Base-by-base conservation (phyloP, 2,888 invertebrate genomes). In the Cantharis flavilabris region DNA sequence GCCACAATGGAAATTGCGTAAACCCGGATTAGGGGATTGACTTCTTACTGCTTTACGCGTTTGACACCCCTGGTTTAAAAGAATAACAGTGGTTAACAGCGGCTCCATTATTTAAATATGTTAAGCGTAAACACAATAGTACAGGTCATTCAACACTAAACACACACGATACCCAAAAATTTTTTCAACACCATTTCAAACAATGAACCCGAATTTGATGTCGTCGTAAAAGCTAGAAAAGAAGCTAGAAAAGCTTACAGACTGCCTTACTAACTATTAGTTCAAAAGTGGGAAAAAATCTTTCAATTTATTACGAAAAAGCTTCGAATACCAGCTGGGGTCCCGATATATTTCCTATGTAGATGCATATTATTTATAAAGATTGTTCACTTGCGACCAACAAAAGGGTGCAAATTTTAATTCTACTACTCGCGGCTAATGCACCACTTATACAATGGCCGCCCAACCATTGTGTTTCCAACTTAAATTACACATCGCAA, bases 1-100 rank as follows among this genome's bases (percentile, higher is more conserved):
- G 72, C 33, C 65, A 75, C 75, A 75, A 75, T 71, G 67, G 74
- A 75, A 75, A 75, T 75, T 73, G 75, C 75, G 20, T 71, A 75
- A 75, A 71, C 70, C 75, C 49, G 67, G 71, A 75, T 71, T 71
- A 65, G 64, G 73, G 70, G 64, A 73, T 73, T 73, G 72, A 65
- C 72, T 73, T 73, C 72, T 73, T 73, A 67, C 62, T 73, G 73
- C 73, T 62, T 62, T 73, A 9, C 69, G 69, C 67, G 67, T 26
- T 69, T 23, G 23, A 18, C 20, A 20, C 63, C 18, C 30, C 65
- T 28, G 70, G 18, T 28, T 70, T 70, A 70, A 67, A 67, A 67
- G 65, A 67, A 67, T 26, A 67, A 67, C 20, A 23, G 65, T 67
- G 65, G 65, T 67, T 67, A 67, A 67, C 20, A 23, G 65, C 26